Evolutionary conservation across 2,113 vertebrate species (phyloP).

Genomic region (Raphicerus campestris): DNA sequence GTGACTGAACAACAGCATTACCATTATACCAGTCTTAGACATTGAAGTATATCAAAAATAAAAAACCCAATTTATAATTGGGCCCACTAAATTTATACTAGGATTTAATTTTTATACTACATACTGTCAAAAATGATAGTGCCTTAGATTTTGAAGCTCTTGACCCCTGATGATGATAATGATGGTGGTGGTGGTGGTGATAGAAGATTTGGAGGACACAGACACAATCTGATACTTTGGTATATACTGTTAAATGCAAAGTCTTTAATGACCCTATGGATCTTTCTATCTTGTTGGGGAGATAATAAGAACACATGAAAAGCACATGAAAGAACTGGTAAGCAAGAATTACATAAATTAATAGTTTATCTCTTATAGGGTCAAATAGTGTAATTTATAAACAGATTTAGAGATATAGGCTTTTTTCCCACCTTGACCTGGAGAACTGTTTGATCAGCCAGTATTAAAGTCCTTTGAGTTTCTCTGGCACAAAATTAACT

Average conservation of each 20-base stretch:
- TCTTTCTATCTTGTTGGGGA: neutral
- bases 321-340: neutral
- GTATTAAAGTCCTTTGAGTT: neutral
- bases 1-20: neutral
- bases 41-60: neutral
- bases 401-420: constrained; percentile 22
- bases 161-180: neutral
- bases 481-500: neutral
- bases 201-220: neutral
- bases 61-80: neutral
- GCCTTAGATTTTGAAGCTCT: constrained; percentile 7
- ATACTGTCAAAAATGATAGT: constrained; percentile 15
- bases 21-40: neutral
- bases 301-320: neutral
- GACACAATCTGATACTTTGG: neutral
- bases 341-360: neutral
- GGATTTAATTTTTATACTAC: neutral
- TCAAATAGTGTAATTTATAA: neutral
- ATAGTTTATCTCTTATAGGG: neutral
- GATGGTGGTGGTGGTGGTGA: neutral
- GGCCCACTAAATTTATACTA: neutral
- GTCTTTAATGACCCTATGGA: neutral
- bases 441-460: constrained; percentile 34
- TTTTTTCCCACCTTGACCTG: neutral
- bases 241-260: neutral